phyloP scores from a whole-genome alignment of 1,140 invertebrate genomes.

The Drosophila murphyi region DNA sequence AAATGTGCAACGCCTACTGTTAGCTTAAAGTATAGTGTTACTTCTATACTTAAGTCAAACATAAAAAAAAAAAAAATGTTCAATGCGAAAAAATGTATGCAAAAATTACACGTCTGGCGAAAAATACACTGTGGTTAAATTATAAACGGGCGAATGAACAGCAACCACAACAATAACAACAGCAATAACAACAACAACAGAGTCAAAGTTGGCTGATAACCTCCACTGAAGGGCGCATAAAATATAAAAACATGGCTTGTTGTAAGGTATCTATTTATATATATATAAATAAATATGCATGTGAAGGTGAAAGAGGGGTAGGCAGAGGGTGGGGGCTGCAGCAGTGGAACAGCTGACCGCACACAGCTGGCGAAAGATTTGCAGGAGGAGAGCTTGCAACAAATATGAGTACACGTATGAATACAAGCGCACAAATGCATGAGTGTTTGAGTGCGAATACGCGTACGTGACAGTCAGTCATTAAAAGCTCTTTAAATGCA shows the following conservation, averaged over 20 bases:
- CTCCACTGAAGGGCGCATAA: conserved; percentile 64
- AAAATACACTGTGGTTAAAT: conserved; percentile 70
- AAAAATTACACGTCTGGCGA: conserved; percentile 37
- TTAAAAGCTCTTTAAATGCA: conserved; percentile 66
- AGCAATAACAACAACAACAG: conserved; percentile 30
- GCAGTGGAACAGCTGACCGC: conserved; percentile 28
- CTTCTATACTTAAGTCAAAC: conserved; percentile 14
- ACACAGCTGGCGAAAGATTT: conserved; percentile 22
- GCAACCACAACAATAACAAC: conserved; percentile 40
- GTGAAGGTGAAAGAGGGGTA: neutral
- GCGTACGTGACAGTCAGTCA: conserved; percentile 50
- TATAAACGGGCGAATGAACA: conserved; percentile 76
- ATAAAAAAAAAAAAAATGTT: conserved; percentile 1
- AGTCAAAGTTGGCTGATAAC: conserved; percentile 45
- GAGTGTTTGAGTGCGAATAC: neutral
- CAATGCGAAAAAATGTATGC: neutral
- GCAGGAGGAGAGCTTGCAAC: conserved; percentile 15
- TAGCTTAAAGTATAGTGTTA: conserved; percentile 31
- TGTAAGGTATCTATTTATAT: conserved; percentile 16
- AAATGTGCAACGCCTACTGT: conserved; percentile 32
- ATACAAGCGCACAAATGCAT: neutral
- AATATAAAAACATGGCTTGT: conserved; percentile 18
- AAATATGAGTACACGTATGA: neutral
- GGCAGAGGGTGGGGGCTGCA: neutral
- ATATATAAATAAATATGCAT: neutral